Evolutionary conservation across 2,888 invertebrate species (phyloP).

Genomic region (Trileptium ribeirensis): DNA sequence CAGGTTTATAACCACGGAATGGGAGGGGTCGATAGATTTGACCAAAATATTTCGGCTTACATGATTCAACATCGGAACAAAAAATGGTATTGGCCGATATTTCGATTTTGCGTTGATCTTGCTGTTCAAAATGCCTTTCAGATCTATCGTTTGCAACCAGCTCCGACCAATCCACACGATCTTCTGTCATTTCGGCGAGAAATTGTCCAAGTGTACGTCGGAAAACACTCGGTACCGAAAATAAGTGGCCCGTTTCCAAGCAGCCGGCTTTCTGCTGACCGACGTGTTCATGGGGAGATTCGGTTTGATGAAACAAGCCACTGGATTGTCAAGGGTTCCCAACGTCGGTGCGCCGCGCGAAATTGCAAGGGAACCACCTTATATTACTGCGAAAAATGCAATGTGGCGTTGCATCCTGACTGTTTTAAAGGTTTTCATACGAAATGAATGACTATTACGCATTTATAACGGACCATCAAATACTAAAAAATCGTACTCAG

Average conservation of each 20-base stretch:
- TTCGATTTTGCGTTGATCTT: not conserved
- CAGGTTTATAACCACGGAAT: not conserved
- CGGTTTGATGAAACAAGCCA: not conserved
- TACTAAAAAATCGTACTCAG: too few relatives aligned
- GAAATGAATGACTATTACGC: too few relatives aligned
- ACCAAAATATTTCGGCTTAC: not conserved
- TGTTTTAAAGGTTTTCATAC: not conserved
- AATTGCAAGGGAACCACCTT: not conserved
- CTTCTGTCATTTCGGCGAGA: not conserved
- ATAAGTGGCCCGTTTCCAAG: not conserved
- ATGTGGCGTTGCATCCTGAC: not conserved
- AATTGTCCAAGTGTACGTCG: not conserved
- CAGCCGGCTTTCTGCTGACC: not conserved
- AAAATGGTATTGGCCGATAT: not conserved
- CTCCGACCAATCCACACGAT: not conserved
- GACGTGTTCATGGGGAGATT: not conserved
- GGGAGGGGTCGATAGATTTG: not conserved
- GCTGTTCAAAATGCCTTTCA: not conserved
- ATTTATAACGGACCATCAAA: too few relatives aligned
- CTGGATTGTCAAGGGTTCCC: not conserved
- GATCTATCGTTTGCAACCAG: not conserved
- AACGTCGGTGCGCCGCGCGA: not conserved
- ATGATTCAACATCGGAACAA: not conserved
- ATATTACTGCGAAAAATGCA: not conserved
- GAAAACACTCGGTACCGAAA: not conserved